Evolutionary conservation across 37 sponge, comb jelly and placozoan species (phyloP).

Genomic region (Chondrilla cf. caribensis): DNA sequence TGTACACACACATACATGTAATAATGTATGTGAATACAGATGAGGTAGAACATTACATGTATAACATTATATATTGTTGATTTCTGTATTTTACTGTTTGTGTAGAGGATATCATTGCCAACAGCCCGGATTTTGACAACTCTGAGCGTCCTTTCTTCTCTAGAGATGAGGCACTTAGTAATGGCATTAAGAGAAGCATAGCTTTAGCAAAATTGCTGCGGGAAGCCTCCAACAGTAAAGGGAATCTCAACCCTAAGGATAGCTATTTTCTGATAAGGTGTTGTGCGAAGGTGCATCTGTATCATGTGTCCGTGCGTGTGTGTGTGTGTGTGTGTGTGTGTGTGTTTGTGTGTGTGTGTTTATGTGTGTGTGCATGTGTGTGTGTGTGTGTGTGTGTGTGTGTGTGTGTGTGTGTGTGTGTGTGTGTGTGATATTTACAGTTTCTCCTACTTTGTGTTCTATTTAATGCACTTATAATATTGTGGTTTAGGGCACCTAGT

Average conservation of each 20-base stretch:
- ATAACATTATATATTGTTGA: neutral
- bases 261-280: no score
- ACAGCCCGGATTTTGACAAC: slow-evolving; percentile 28
- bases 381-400: no score
- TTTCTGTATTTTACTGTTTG: neutral
- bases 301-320: neutral
- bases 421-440: no score
- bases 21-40: no score
- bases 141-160: slow-evolving; percentile 55
- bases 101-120: neutral
- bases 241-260: no score
- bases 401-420: no score
- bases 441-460: no score
- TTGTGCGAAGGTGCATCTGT: no score
- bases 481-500: slow-evolving; percentile 38
- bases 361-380: neutral
- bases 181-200: slow-evolving; percentile 44
- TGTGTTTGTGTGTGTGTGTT: neutral
- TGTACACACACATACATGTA: no score
- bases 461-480: no score
- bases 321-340: slow-evolving; percentile 20
- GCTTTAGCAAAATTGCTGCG: slow-evolving; percentile 15
- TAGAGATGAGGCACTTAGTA: slow-evolving; percentile 58
- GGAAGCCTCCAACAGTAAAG: no score
- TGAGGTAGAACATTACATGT: no score